Percentiles rank a stretch among this genome's conserved stretches.
phyloP scores from a whole-genome alignment of 1,140 invertebrate genomes.

The Drosophila melanogaster region Release_6_plus_ISO1_MT NC_004354.4:10905001-10905500 shows the following conservation, averaged over 20 bases:
- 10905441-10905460: slow-evolving; percentile 17
- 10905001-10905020: slow-evolving; percentile 19
- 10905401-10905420: slow-evolving; percentile 28
- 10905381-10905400: not conserved
- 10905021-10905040: slow-evolving; percentile 27
- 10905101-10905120: slow-evolving; percentile 13
- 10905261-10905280: too few species aligned
- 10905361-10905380: too few species aligned
- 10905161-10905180: not conserved
- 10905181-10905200: too few species aligned
- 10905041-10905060: slow-evolving; percentile 30
- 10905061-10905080: slow-evolving; percentile 42
- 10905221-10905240: too few species aligned
- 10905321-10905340: too few species aligned
- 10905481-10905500: slow-evolving; percentile 77
- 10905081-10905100: slow-evolving; percentile 26
- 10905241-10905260: too few species aligned
- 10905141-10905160: not conserved
- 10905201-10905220: too few species aligned
- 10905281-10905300: too few species aligned
- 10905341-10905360: too few species aligned
- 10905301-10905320: too few species aligned
- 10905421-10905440: slow-evolving; percentile 32
- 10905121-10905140: not conserved
- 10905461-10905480: slow-evolving; percentile 21